Evolutionary conservation across 2,888 invertebrate species (phyloP).

Genomic region (Calameuta idolon): DNA sequence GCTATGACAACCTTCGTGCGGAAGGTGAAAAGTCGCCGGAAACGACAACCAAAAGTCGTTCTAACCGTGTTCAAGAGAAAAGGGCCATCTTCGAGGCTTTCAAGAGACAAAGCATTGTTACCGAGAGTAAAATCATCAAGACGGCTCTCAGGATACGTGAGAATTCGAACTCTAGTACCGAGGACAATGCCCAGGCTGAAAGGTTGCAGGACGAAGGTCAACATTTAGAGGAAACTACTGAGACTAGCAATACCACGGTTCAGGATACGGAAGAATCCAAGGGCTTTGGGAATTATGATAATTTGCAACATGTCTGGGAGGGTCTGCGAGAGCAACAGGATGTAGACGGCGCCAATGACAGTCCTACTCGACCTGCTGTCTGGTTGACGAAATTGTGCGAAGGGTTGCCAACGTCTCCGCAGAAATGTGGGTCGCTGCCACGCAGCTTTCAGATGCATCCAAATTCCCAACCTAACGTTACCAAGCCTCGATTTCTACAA

Average conservation of each 20-base stretch:
- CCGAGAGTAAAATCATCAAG: conserved; percentile 57
- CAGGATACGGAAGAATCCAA: conserved; percentile 57
- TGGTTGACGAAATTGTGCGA: conserved; percentile 80
- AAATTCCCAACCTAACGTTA: conserved; percentile 69
- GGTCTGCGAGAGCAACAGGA: conserved; percentile 46
- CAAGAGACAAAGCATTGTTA: conserved; percentile 53
- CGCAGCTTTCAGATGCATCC: conserved; percentile 80
- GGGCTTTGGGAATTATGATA: conserved; percentile 75
- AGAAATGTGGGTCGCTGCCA: conserved; percentile 83
- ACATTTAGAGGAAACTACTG: conserved; percentile 17
- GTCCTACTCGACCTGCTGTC: conserved; percentile 76
- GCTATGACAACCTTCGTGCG: conserved; percentile 56
- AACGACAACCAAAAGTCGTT: conserved; percentile 30
- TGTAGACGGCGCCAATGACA: conserved; percentile 51
- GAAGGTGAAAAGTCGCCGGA: conserved; percentile 38
- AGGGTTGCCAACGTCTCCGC: conserved; percentile 75
- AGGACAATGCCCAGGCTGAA: conserved; percentile 42
- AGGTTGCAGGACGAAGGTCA: conserved; percentile 65
- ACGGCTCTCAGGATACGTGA: conserved; percentile 57
- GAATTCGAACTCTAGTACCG: conserved; percentile 38
- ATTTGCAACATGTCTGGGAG: conserved; percentile 68
- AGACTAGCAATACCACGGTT: conserved; percentile 41
- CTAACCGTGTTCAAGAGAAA: conserved; percentile 48
- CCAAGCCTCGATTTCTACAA: conserved; percentile 68
- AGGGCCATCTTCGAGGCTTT: conserved; percentile 54